Evolutionary conservation across 1,140 invertebrate species (phyloP), one percentile per base, ranked within the genome.

Genomic region (Plodia interpunctella): DNA sequence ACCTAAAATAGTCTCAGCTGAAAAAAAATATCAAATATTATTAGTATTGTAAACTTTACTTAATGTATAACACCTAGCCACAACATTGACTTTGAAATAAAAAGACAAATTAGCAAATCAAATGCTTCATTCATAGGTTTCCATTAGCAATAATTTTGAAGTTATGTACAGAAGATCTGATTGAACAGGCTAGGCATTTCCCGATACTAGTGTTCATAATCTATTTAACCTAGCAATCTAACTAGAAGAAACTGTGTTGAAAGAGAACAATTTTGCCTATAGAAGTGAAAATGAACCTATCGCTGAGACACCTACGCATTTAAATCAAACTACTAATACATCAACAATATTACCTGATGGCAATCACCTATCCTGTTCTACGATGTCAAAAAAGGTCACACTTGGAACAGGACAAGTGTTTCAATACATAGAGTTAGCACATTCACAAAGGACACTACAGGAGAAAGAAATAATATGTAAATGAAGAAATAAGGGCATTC

Each of bases 1-100:
- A 15, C 94, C 94, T 80, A 96, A 90, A 72, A 93, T 92, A 5
- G 95, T 93, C 87, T 97, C 95, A 74, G 93, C 95, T 96, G 92
- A 63, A 82, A 88, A 76, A 82, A 60, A 82, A 72, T n/a, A 80
- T 65, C 66, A 71, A 73, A 61, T 28, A 60, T 55, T 57, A 74
- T 76, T 53, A 82, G 62, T 68, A 64, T 54, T 50, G 44, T 59
- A 35, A 19, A 50, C 38, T 59, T 50, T 15, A 3, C 15, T 44
- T 44, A 49, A 50, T 32, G 62, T 9, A 53, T 21, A 2, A 71
- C 70, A 72, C 70, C 62, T 59, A 81, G 53, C 64, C 79, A 87
- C 84, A 85, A 90, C 88, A 90, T 86, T 83, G 87, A 84, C 84
- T 30, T 70, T 55, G 58, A 78, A 80, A 73, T 66, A 67, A 83